These are phyloP conservation scores for Tiliacea citrago DNA, from an alignment of 2,888 invertebrate genomes.

Conservation along the genomic window DNA sequence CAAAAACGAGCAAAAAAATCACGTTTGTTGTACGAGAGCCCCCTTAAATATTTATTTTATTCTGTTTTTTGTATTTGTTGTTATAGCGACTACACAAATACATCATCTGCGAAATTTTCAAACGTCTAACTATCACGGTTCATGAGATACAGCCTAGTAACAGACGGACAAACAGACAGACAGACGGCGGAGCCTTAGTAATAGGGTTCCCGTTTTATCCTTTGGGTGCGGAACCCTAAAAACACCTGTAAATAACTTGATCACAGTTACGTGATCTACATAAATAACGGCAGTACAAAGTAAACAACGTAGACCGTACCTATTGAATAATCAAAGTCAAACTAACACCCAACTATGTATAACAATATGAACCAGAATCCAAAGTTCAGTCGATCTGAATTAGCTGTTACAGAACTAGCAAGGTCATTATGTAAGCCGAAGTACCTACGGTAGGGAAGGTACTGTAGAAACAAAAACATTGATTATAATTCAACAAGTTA, in stretches of 20 bases:
- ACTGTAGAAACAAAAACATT: slow-evolving; percentile 55
- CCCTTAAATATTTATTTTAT: no score
- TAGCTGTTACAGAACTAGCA: slow-evolving; percentile 4
- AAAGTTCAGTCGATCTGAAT: slow-evolving; percentile 21
- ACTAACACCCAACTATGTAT: slow-evolving; percentile 29
- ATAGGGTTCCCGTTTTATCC: no score
- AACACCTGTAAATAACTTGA: neutral
- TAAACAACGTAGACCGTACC: slow-evolving; percentile 19
- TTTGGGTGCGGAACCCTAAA: no score
- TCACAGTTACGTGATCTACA: neutral
- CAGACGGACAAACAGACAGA: no score
- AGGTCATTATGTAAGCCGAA: slow-evolving; percentile 31
- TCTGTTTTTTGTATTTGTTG: no score
- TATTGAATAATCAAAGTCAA: slow-evolving; percentile 51
- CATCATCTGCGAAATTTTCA: no score
- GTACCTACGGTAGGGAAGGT: neutral
- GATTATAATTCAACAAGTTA: slow-evolving; percentile 76
- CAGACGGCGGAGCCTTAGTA: no score
- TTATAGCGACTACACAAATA: no score
- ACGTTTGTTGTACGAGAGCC: no score
- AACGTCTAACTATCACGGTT: no score
- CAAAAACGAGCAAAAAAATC: no score
- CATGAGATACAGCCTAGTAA: no score
- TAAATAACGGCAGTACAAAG: slow-evolving; percentile 10
- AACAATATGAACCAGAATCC: slow-evolving; percentile 39